phyloP scores from a whole-genome alignment of 2,888 invertebrate species.

The Seira ritae region DNA sequence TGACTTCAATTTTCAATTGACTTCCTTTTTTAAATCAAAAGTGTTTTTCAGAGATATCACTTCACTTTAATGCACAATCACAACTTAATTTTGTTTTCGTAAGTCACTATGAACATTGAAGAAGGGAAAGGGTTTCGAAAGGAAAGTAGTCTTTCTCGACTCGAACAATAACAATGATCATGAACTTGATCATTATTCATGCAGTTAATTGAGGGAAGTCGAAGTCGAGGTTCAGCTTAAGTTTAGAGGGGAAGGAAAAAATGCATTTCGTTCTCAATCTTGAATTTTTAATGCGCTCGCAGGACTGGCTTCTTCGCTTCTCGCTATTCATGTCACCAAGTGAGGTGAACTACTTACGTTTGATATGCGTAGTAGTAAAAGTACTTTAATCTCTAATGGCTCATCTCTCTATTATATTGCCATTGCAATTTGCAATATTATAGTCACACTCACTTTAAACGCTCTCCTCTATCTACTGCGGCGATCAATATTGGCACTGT shows the following conservation, averaged over 20 bases:
- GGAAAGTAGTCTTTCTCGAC: neutral
- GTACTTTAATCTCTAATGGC: no score
- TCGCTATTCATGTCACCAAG: neutral
- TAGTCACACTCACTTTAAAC: neutral
- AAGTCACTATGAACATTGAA: neutral
- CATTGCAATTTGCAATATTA: neutral
- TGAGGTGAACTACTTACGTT: neutral
- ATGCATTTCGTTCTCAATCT: slow-evolving; percentile 56
- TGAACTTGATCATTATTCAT: slow-evolving; percentile 32
- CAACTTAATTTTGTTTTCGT: neutral
- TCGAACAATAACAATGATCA: neutral
- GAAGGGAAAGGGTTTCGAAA: neutral
- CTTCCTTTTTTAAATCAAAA: slow-evolving; percentile 15
- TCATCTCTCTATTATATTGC: no score
- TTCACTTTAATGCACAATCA: slow-evolving; percentile 3
- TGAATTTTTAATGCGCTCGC: neutral
- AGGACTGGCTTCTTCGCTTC: neutral
- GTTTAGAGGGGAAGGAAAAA: slow-evolving; percentile 25
- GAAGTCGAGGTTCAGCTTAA: slow-evolving; percentile 26
- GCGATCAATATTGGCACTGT: neutral
- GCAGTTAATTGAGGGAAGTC: slow-evolving; percentile 58
- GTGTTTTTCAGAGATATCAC: slow-evolving; percentile 7
- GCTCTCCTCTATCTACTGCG: no score
- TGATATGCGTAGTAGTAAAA: neutral
- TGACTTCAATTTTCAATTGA: neutral